Percentiles rank a stretch among this genome's conserved stretches.
Evolutionary conservation across 2,797 vertebrate species (phyloP).

Genomic region (Gobionotothen gibberifrons): DNA sequence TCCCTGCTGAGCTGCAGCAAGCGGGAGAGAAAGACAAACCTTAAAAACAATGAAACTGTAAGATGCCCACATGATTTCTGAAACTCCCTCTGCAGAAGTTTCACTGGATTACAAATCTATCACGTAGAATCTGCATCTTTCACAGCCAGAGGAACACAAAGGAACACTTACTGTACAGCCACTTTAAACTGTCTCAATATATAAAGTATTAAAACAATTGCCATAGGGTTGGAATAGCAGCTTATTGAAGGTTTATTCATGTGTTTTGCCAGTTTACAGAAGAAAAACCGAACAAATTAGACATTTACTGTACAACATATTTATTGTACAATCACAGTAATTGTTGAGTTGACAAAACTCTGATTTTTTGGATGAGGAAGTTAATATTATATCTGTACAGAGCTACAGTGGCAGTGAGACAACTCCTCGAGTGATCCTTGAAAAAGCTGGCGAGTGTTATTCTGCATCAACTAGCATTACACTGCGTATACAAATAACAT

Average conservation of each 20-base stretch:
- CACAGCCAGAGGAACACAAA: background rate
- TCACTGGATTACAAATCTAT: background rate
- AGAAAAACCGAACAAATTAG: conserved; percentile 11
- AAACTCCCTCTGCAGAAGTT: background rate
- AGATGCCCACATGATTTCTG: background rate
- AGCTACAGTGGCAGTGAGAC: conserved; percentile 27
- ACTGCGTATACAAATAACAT: conserved; percentile 59
- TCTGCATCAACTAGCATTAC: conserved; percentile 9
- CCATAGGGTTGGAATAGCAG: too few relatives aligned
- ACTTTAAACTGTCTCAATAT: background rate
- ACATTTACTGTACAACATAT: conserved; percentile 58
- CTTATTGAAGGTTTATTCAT: background rate
- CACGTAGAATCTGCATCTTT: background rate
- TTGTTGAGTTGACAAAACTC: background rate
- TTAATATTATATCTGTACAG: conserved; percentile 3
- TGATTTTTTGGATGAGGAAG: conserved; percentile 22
- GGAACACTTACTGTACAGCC: background rate
- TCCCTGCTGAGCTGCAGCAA: background rate
- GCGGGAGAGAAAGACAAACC: background rate
- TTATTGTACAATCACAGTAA: conserved; percentile 50
- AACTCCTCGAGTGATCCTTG: conserved; percentile 6
- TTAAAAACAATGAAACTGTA: background rate
- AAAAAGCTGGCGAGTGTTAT: conserved; percentile 22
- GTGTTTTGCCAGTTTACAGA: background rate
- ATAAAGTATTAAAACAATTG: background rate